Evolutionary conservation across 2,888 invertebrate genomes (phyloP).

Genomic region (Catocala nupta): DNA sequence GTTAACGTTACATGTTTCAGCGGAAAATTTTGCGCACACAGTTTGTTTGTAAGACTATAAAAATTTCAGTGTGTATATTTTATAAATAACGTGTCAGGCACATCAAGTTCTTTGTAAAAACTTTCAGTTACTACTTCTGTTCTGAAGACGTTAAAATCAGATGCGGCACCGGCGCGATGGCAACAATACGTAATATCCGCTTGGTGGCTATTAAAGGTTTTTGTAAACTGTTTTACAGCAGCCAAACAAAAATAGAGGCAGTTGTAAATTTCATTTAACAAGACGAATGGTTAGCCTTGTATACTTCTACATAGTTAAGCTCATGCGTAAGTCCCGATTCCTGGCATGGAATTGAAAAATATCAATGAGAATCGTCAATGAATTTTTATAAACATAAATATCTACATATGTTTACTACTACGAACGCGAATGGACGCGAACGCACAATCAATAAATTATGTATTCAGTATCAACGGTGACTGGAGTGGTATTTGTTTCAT

Average conservation of each 20-base stretch:
- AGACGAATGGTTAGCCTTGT: constrained; percentile 46
- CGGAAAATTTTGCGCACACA: constrained; percentile 18
- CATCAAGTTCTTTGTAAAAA: constrained; percentile 37
- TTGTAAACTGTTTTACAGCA: constrained; percentile 43
- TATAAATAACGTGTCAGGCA: constrained; percentile 39
- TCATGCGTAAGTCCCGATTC: constrained; percentile 46
- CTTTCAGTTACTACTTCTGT: too few relatives aligned
- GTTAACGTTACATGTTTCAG: constrained; percentile 19
- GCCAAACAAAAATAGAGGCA: constrained; percentile 54
- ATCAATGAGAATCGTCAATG: constrained; percentile 48
- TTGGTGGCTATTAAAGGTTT: constrained; percentile 46
- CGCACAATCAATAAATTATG: constrained; percentile 38
- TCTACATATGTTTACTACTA: constrained; percentile 55
- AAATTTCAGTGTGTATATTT: constrained; percentile 38
- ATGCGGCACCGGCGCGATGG: constrained; percentile 15
- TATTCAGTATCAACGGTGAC: constrained; percentile 23
- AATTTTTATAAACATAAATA: constrained; percentile 44
- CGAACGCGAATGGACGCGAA: constrained; percentile 19
- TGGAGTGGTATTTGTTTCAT: constrained; percentile 32
- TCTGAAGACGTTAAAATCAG: constrained; percentile 42
- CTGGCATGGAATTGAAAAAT: constrained; percentile 55
- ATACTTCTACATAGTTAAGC: constrained; percentile 47
- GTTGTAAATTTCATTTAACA: constrained; percentile 52
- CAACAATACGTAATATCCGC: constrained; percentile 62
- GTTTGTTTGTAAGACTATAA: constrained; percentile 51